phyloP scores from a whole-genome alignment of 2,113 vertebrate species.

The Cephalopterus ornatus region DNA sequence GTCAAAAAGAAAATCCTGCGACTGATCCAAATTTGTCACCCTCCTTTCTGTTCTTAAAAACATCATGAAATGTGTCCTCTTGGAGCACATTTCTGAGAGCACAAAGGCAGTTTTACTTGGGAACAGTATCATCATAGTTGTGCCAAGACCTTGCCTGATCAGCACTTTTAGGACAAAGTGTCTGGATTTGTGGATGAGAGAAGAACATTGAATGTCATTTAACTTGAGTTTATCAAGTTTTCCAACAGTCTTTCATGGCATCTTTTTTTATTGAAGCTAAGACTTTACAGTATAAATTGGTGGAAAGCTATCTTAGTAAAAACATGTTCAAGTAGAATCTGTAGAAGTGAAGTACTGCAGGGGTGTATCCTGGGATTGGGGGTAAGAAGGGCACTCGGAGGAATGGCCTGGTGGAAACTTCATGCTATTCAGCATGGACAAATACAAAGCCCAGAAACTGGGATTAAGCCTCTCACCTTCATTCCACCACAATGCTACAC shows the following conservation, averaged over 20 bases:
- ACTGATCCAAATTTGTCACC: neutral
- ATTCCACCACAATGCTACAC: neutral
- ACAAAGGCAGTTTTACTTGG: neutral
- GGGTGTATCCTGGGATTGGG: neutral
- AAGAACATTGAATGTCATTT: neutral
- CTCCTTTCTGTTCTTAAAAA: neutral
- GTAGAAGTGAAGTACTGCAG: neutral
- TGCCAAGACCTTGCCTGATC: neutral
- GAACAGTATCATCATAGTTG: neutral
- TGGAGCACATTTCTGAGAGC: neutral
- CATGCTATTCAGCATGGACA: neutral
- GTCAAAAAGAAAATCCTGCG: neutral
- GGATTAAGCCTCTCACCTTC: neutral
- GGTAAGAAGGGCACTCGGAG: neutral
- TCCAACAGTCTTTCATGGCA: neutral
- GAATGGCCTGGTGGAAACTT: neutral
- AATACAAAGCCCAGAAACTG: neutral
- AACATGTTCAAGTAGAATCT: neutral
- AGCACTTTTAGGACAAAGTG: neutral
- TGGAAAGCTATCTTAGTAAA: neutral
- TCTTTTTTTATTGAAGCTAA: neutral
- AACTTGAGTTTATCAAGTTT: neutral
- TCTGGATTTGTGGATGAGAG: neutral
- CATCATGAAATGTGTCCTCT: neutral
- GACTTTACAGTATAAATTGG: neutral